Conservation (phyloP, 2,888 invertebrate genomes). For the Chalcis sispes region DNA sequence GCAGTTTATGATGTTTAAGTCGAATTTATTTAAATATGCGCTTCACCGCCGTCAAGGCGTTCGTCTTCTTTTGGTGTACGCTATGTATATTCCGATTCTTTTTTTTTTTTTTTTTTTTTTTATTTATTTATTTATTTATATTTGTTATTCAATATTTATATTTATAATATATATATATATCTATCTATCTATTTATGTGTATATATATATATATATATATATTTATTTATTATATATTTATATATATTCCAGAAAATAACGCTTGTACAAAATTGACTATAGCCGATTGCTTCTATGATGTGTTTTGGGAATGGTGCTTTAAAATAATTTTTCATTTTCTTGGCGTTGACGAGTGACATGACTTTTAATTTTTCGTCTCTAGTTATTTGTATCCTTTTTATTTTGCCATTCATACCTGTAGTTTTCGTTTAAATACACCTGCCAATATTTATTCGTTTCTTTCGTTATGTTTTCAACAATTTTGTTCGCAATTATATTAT, state of each 20-base stretch:
- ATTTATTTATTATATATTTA: slow-evolving; percentile 46
- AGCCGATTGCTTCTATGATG: slow-evolving; percentile 73
- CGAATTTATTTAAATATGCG: neutral
- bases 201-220: slow-evolving; percentile 49
- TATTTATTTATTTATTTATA: slow-evolving; percentile 26
- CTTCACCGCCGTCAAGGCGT: slow-evolving; percentile 12
- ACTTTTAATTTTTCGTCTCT: slow-evolving; percentile 50
- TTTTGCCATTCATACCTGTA: slow-evolving; percentile 62
- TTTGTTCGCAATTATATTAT: slow-evolving; percentile 63
- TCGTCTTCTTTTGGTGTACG: slow-evolving; percentile 23
- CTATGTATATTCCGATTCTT: slow-evolving; percentile 31
- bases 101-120: slow-evolving; percentile 14
- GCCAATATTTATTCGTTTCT: neutral
- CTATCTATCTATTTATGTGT: slow-evolving; percentile 60
- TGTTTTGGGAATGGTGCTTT: slow-evolving; percentile 61
- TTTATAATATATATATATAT: slow-evolving; percentile 60
- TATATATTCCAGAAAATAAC: slow-evolving; percentile 71
- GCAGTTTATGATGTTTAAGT: slow-evolving; percentile 11
- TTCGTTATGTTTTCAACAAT: neutral
- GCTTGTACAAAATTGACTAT: slow-evolving; percentile 75
- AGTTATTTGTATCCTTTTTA: slow-evolving; percentile 56
- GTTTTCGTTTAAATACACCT: slow-evolving; percentile 32
- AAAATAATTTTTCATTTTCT: slow-evolving; percentile 59
- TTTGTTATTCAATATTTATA: slow-evolving; percentile 64
- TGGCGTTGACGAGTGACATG: slow-evolving; percentile 53